Conservation (phyloP, 2,888 invertebrate species). For the Drosophila greeni region DNA sequence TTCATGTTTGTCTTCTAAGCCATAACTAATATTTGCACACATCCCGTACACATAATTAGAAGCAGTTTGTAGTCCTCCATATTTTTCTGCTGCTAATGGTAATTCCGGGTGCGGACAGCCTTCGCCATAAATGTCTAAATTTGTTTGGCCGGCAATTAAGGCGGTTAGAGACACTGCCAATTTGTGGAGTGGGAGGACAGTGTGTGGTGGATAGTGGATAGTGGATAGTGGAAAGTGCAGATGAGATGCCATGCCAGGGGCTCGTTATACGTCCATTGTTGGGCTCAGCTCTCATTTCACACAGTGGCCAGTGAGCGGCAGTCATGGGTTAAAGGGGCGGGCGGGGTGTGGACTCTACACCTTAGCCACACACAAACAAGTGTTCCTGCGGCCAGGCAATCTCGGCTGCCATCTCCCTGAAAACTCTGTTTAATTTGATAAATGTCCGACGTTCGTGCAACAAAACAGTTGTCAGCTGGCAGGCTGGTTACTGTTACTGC, state of each 20-base stretch:
- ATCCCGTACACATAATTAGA: conserved; percentile 21
- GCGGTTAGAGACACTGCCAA: conserved; percentile 43
- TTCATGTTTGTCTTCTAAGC: conserved; percentile 1
- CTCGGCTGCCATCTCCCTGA: conserved; percentile 56
- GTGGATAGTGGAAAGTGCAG: conserved; percentile 4
- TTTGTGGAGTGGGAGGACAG: conserved; percentile 34
- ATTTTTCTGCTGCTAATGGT: conserved; percentile 35
- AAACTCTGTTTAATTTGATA: conserved; percentile 67
- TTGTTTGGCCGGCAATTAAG: conserved; percentile 62
- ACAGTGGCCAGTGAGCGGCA: conserved; percentile 34
- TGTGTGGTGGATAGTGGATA: conserved; percentile 1
- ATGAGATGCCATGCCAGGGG: conserved; percentile 49
- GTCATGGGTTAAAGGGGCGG: background rate
- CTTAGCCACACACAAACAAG: conserved; percentile 23
- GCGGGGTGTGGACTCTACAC: conserved; percentile 29
- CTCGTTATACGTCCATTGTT: conserved; percentile 63
- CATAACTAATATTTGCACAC: conserved; percentile 35
- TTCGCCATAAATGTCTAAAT: conserved; percentile 53
- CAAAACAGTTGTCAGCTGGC: conserved; percentile 69
- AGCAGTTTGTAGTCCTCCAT: conserved; percentile 8
- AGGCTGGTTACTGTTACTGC: conserved; percentile 6
- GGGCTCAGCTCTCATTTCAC: conserved; percentile 42
- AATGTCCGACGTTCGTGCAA: conserved; percentile 64
- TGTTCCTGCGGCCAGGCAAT: conserved; percentile 44
- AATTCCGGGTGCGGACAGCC: conserved; percentile 21